Conservation (phyloP, 2,888 invertebrate species). For the Xylota sylvarum region DNA sequence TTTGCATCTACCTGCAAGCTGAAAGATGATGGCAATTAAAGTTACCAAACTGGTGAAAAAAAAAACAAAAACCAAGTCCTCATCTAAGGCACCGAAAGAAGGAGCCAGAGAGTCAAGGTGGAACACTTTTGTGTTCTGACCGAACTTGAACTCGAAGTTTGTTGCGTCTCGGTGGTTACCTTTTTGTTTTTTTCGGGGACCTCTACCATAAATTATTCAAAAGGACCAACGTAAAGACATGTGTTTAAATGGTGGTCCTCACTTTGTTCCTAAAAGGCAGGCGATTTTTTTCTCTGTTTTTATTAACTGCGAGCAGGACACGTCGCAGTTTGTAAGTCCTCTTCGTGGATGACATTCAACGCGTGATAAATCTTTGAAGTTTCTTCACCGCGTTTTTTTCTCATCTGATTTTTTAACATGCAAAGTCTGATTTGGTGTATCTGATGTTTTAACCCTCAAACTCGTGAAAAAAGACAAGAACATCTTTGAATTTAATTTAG, state of each 20-base stretch:
- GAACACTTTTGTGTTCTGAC: constrained; percentile 39
- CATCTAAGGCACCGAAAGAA: constrained; percentile 12
- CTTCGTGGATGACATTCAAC: constrained; percentile 43
- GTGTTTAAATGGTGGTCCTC: constrained; percentile 29
- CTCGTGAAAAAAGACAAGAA: not conserved
- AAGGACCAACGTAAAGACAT: constrained; percentile 46
- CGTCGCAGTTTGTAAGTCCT: constrained; percentile 15
- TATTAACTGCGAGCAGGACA: constrained; percentile 9
- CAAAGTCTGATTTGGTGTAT: constrained; percentile 2
- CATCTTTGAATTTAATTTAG: constrained; percentile 24
- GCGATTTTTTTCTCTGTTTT: not conserved
- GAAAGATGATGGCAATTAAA: constrained; percentile 49
- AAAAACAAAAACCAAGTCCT: not conserved
- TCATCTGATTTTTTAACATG: constrained; percentile 11
- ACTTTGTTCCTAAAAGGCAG: constrained; percentile 12
- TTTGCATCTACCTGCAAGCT: constrained; percentile 49
- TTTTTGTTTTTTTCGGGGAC: constrained; percentile 19
- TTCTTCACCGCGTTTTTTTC: not conserved
- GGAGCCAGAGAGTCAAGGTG: constrained; percentile 37
- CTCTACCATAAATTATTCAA: constrained; percentile 66
- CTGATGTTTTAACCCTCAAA: constrained; percentile 1
- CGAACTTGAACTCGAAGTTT: constrained; percentile 44
- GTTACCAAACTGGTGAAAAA: constrained; percentile 18
- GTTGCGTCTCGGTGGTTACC: constrained; percentile 11
- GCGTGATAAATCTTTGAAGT: constrained; percentile 52